Base-by-base conservation (phyloP, 2,113 vertebrate genomes). In the Hippocampus abdominalis region DNA sequence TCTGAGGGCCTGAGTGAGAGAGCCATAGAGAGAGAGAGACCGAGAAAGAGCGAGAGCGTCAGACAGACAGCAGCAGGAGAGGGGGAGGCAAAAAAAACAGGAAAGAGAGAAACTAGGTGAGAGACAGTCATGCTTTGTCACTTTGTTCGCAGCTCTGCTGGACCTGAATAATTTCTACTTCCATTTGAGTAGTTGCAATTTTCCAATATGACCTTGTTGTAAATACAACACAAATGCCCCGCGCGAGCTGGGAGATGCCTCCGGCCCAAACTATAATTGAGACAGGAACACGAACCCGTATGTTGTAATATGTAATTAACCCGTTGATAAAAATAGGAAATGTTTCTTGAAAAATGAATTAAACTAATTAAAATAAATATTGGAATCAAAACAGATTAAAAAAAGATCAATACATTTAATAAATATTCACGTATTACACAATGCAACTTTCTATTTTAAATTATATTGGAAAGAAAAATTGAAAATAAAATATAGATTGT, bases 1-100 rank as follows among this genome's bases (percentile, higher is more conserved):
- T 96, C 0, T 94, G 93, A 84, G 95, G 81, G 72, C 87, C 91
- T 93, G 80, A 6, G 72, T 71, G 53, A 74, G 32, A 36, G 20
- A 53, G 63, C 61, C 62, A n/a, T 79, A 81, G 42, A 4, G 80
- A 5, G 74, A 71, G 53, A 73, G 39, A 36, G 16, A 53, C 57
- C 61, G 65, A 2, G 60, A 49, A 63, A 67, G 75, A 6, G 32
- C 32, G 5, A 36, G 51, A 44, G 74, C 68, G 70, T 46, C 42
- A 86, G 80, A 85, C 74, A 84, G 79, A 84, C 74, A 86, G 84
- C 73, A 81, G 75, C 78, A 77, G 76, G 78, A 71, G 72, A 71
- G 74, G 88, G 72, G 78, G 82, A 32, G 70, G 69, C 65, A 60
- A 64, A 15, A 27, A 60, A 72, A 61, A 64, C 29, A 29, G 54